Percentiles rank a stretch among this genome's conserved stretches.
Conservation (phyloP, 2,888 invertebrate species). For the Fissipunctia ypsillon region DNA sequence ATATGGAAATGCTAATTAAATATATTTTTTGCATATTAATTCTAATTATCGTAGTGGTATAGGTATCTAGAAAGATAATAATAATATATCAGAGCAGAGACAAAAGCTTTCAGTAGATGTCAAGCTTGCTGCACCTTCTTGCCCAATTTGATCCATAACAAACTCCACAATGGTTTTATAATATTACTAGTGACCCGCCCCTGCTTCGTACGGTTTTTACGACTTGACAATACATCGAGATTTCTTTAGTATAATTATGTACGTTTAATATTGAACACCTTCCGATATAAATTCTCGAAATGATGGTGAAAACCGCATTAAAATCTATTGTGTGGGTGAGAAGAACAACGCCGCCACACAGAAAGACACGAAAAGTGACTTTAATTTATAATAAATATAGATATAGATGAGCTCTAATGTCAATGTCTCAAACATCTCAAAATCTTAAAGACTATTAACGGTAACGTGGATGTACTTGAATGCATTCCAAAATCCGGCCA, state of each 20-base stretch:
- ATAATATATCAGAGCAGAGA: neutral
- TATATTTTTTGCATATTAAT: neutral
- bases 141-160: neutral
- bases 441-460: slow-evolving; percentile 63
- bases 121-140: neutral
- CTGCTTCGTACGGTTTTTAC: neutral
- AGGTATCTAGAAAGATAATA: neutral
- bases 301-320: neutral
- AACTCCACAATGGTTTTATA: neutral
- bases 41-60: too few species aligned
- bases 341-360: neutral
- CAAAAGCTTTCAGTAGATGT: neutral
- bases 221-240: neutral
- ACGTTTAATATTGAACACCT: neutral
- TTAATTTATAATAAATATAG: neutral
- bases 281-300: neutral
- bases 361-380: neutral
- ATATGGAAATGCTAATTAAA: neutral
- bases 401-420: neutral
- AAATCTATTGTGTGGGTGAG: neutral
- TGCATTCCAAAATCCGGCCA: slow-evolving; percentile 81
- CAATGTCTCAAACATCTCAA: slow-evolving; percentile 3
- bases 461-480: slow-evolving; percentile 81
- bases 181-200: neutral
- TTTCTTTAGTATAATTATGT: neutral